Base-by-base conservation (phyloP, 2,797 vertebrate species). In the Fundulus diaphanus region DNA sequence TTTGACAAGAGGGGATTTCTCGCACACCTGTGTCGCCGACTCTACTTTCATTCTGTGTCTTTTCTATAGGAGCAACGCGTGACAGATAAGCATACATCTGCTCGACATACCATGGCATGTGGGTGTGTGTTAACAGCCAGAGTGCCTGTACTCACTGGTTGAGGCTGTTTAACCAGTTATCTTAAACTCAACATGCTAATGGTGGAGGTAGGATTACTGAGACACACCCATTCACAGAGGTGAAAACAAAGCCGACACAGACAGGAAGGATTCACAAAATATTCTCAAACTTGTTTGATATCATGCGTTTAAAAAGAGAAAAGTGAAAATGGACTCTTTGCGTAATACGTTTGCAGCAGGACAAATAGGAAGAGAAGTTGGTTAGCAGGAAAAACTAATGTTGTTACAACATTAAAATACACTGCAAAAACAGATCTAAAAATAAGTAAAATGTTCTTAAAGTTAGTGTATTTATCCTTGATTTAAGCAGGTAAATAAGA, bases 121-220 rank as follows among this genome's bases (percentile, higher is more conserved):
- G 88, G 87, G 87, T 87, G 90, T 89, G 85, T 88, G 76, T 75
- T 24, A 74, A 77, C 79, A 68, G 73, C 76, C 12, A 46, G 54
- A 79, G 76, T 79, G 85, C 61, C 85, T 24, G 85, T 82, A 85
- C 94, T 94, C 93, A 94, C 96, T 95, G 88, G 93, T 88, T 85
- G 86, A 96, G 96, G 96, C 97, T 96, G 97, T 96, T 96, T 91
- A 95, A 95, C 95, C 94, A 95, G 96, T 95, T 93, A 93, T 87
- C 92, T 92, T 92, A 95, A 95, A 84, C 85, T 90, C 85, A 77
- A 93, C 92, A 95, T 87, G 94, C 96, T 94, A 93, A 91, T 91
- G 84, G 98, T 98, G 96, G 98, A 96, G 95, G 96, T 98, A 96
- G 95, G 91, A 94, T 99, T 98, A 98, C 98, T 83, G 87, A 86